Evolutionary conservation across 2,797 vertebrate genomes (phyloP), one percentile per base, ranked within the genome.

Genomic region (Eospalax fontanierii): DNA sequence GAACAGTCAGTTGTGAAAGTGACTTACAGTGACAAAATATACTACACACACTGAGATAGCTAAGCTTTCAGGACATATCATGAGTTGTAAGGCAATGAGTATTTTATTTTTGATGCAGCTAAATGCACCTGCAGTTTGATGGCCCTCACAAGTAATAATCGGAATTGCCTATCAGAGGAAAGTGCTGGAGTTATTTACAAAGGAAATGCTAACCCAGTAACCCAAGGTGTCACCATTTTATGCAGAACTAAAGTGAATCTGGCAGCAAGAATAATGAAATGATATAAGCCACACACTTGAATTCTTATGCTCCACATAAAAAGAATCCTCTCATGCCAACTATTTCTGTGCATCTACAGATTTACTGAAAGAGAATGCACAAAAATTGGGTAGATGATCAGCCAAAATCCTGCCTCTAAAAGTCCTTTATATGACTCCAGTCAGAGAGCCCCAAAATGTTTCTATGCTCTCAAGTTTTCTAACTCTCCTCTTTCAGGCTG

Each of bases 141-240:
- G 95, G 93, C 88, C 87, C 92, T 98, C 97, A 92, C 97, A 97
- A 97, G 97, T 90, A 97, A 97, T 98, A 93, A 97, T 85, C 54
- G 12, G 81, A 97, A 96, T 97, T 98, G 94, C 96, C 92, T 95
- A 91, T 97, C 96, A 97, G 97, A 95, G 88, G 40, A 97, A 93
- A 24, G 6, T 40, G 75, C 95, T 96, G 14, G 38, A 92, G 30
- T 93, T 98, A 95, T 96, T 98, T 98, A 97, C 61, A 38, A 96
- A 97, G 85, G 54, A 94, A 96, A 97, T 89, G n/a, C 19, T 43
- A 71, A 96, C 90, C 89, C 93, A 96, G 94, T 97, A 97, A 97
- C 76, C 92, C 83, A 91, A 59, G 57, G 59, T 96, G 91, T 95
- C 95, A 97, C 79, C n/a, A 24, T 95, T 95, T 94, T 92, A 14